Evolutionary conservation across 35 echinoderm and acorn worm species (phyloP).

Genomic region (Heliocidaris erythrogramma): DNA sequence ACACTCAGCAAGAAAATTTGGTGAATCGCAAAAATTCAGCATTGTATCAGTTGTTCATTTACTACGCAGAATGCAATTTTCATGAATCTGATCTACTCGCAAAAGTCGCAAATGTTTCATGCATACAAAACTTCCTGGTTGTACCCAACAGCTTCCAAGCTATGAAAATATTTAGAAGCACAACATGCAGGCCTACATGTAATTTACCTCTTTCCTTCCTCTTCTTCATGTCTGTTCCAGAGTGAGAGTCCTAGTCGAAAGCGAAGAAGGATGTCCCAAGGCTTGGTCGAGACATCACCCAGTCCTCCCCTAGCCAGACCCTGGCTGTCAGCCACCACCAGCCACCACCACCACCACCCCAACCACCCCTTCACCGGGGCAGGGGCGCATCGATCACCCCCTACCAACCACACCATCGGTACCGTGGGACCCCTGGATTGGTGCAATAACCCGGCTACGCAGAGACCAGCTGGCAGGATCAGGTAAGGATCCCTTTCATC

Average conservation of each 20-base stretch:
- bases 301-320: slow-evolving; percentile 92
- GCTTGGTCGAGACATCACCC: slow-evolving; percentile 85
- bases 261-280: slow-evolving; percentile 97
- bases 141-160: too few species aligned
- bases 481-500: slow-evolving; percentile 59
- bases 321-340: slow-evolving; percentile 79
- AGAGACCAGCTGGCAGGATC: slow-evolving; percentile 68
- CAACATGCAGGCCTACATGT: neutral
- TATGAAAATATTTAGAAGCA: too few species aligned
- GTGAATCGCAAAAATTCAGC: too few species aligned
- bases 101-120: too few species aligned
- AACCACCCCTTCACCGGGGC: slow-evolving; percentile 21
- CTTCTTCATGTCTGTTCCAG: slow-evolving; percentile 28
- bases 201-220: neutral
- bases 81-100: too few species aligned
- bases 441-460: slow-evolving; percentile 64
- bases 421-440: slow-evolving; percentile 60
- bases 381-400: slow-evolving; percentile 33
- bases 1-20: too few species aligned
- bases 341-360: slow-evolving; percentile 50
- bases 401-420: slow-evolving; percentile 58
- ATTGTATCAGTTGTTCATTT: too few species aligned
- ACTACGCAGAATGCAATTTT: too few species aligned
- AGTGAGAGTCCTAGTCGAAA: slow-evolving; percentile 99
- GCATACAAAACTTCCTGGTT: too few species aligned